Evolutionary conservation across 2,113 vertebrate species (phyloP).

Genomic region (Dolichotis patagonum): DNA sequence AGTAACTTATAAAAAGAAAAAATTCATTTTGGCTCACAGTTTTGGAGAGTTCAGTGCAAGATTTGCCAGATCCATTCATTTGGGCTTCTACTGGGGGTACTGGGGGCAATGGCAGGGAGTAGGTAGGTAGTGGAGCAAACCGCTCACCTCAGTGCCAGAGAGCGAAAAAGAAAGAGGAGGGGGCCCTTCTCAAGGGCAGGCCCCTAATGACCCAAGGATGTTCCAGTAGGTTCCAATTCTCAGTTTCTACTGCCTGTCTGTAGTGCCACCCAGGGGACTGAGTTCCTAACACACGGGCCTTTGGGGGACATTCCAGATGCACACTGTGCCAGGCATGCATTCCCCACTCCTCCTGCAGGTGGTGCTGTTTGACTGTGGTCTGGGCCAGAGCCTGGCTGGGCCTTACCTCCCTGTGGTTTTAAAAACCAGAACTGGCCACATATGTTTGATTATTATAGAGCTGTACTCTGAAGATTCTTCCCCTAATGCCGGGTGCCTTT

Average conservation of each 20-base stretch:
- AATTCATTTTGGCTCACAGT: neutral
- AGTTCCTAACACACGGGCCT: neutral
- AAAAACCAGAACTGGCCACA: neutral
- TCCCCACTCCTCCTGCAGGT: slow-evolving; percentile 59
- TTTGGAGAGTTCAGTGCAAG: neutral
- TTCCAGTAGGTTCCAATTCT: neutral
- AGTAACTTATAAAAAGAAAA: neutral
- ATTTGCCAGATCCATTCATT: neutral
- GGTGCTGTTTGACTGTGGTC: slow-evolving; percentile 41
- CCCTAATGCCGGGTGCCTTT: slow-evolving; percentile 51
- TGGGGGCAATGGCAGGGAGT: neutral
- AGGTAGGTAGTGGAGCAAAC: neutral
- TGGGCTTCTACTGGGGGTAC: neutral
- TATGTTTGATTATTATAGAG: slow-evolving; percentile 42
- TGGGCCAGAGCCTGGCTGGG: neutral
- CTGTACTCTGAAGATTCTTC: neutral
- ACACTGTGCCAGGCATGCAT: neutral
- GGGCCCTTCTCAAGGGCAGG: neutral
- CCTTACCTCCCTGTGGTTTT: neutral
- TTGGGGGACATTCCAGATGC: neutral
- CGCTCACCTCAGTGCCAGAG: neutral
- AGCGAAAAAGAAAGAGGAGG: neutral
- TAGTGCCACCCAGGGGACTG: neutral
- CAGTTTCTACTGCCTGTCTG: neutral
- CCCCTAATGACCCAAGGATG: neutral